Base-by-base conservation (phyloP, 1,140 invertebrate genomes). In the Drosophila sproati region DNA sequence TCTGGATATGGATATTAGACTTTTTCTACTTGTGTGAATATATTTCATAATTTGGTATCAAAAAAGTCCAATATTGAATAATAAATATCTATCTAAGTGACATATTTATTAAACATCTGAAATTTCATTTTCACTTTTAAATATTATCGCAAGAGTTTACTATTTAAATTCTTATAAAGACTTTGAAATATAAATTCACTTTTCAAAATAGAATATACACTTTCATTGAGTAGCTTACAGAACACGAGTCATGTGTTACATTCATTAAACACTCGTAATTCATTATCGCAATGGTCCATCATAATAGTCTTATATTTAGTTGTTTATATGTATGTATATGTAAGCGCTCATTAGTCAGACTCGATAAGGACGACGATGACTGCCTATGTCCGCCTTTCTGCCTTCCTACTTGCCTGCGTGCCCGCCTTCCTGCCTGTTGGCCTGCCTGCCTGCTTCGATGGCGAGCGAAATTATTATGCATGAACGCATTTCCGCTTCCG, bases 401-500 rank as follows among this genome's bases (percentile, higher is more conserved):
- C 20, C 20, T 20, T 20, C 1, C 20, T 20, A 20, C 20, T 20
- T 43, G 39, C n/a, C 39, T 41, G 39, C 10, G 8, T 41, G 39
- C 37, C 37, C 7, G 37, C 12, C 20, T 20, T 20, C 20, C 20
- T 50, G 45, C n/a, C 45, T 52, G 62, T 37, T 72, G 35, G 37
- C 31, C 31, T 5, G 45, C 35, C 72, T 32, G 43, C 20, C n/a
- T n/a, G 54, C 48, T 56, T 56, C 56, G 56, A 55, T 73, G 71
- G 48, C 69, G 48, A 59, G 51, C 57, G 29, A 67, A 54, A 85
- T 55, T 77, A 61, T 47, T 74, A 77, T 80, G 83, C 83, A 80
- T 78, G 73, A 51, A 70, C 59, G 83, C 83, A 88, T 74, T 74
- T 88, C 83, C 83, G 77, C 10, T 87, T 82, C 77, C 79, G 71